Conservation (phyloP, 2,888 invertebrate genomes). For the Mythimna impura region DNA sequence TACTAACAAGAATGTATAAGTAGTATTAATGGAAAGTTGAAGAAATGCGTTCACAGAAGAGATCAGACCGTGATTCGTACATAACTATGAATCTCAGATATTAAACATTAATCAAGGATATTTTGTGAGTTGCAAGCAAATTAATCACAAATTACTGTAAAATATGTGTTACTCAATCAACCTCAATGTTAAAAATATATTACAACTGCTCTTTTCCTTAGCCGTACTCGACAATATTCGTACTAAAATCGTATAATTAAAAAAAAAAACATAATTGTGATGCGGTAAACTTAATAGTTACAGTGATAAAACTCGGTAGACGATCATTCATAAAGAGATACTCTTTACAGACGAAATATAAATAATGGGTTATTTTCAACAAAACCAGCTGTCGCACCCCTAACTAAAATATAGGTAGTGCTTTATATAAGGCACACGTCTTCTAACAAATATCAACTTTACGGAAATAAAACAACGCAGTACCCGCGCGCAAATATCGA, state of each 20-base stretch:
- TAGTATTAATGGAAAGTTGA: conserved; percentile 44
- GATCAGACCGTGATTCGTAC: conserved; percentile 43
- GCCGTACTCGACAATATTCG: conserved; percentile 4
- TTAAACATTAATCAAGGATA: background rate
- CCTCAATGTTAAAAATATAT: conserved; percentile 16
- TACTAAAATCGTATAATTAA: conserved; percentile 3
- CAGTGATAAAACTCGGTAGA: conserved; percentile 26
- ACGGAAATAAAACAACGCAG: no score
- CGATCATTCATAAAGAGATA: conserved; percentile 41
- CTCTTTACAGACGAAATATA: conserved; percentile 42
- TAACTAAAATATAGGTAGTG: background rate
- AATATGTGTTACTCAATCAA: conserved; percentile 3
- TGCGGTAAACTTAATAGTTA: conserved; percentile 44
- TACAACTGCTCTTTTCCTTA: conserved; percentile 9
- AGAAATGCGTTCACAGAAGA: conserved; percentile 46
- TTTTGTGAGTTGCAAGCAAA: conserved; percentile 4
- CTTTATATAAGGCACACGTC: conserved; percentile 28
- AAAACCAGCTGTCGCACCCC: conserved; percentile 19
- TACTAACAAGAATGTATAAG: conserved; percentile 43
- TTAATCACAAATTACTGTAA: background rate
- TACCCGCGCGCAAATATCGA: no score
- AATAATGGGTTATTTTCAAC: conserved; percentile 41
- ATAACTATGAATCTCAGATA: conserved; percentile 34
- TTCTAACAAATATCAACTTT: background rate
- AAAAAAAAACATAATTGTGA: conserved; percentile 55